These are phyloP conservation scores for Akabosia matsudoensis DNA, from an alignment of 1,140 invertebrate species.

Conservation along the genomic window DNA sequence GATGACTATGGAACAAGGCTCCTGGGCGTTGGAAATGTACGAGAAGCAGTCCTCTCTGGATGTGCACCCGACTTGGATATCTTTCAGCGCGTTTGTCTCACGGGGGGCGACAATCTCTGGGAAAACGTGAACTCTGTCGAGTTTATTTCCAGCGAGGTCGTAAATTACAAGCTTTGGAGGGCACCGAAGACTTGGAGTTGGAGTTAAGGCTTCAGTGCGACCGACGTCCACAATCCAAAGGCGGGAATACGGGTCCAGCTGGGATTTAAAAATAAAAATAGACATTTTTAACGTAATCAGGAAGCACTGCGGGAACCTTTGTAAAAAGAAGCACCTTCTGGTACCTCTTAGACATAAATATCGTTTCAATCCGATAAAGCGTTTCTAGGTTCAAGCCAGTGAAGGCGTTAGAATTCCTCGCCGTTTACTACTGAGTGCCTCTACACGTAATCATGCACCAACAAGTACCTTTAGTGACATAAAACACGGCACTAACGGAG, in stretches of 20 bases:
- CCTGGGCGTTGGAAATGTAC: not conserved
- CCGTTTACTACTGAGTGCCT: too few relatives aligned
- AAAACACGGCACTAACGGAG: too few relatives aligned
- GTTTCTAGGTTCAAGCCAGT: too few relatives aligned
- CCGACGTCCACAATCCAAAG: conserved; percentile 10
- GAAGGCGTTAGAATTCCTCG: too few relatives aligned
- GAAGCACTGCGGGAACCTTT: too few relatives aligned
- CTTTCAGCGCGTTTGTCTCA: not conserved
- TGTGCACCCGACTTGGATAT: not conserved
- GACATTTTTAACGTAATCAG: too few relatives aligned
- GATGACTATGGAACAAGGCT: not conserved
- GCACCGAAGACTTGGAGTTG: not conserved
- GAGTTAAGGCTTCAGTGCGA: not conserved
- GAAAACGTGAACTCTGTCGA: not conserved
- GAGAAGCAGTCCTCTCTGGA: not conserved
- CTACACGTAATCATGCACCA: too few relatives aligned
- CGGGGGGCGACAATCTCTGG: not conserved
- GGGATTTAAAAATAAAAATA: too few relatives aligned
- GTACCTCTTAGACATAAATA: too few relatives aligned
- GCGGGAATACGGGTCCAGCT: not conserved
- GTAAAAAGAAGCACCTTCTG: too few relatives aligned
- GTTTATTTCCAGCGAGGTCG: not conserved
- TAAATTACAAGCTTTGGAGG: not conserved
- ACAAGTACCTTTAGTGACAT: too few relatives aligned
- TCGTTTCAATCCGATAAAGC: too few relatives aligned